These are phyloP conservation scores for Cremastinae sp. DNA, from an alignment of 2,888 invertebrate genomes.

Conservation along the genomic window DNA sequence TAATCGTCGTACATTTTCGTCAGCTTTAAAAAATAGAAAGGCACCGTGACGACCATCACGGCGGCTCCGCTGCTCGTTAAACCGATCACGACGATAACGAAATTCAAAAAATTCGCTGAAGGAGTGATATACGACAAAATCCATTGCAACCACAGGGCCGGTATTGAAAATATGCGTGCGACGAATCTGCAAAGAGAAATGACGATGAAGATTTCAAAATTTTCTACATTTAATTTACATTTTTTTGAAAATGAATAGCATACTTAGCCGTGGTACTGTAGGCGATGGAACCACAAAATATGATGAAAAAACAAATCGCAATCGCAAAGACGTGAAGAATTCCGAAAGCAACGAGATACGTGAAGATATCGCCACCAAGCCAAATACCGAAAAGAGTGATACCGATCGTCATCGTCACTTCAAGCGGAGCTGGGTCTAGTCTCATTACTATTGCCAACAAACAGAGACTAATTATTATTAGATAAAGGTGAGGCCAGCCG, in stretches of 20 bases:
- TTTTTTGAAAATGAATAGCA: too few species aligned
- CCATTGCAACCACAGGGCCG: slow-evolving; percentile 83
- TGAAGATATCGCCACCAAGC: slow-evolving; percentile 68
- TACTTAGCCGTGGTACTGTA: slow-evolving; percentile 86
- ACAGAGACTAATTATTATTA: slow-evolving; percentile 84
- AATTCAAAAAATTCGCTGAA: slow-evolving; percentile 77
- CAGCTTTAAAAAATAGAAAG: slow-evolving; percentile 81
- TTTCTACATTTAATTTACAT: too few species aligned
- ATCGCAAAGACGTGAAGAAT: slow-evolving; percentile 82
- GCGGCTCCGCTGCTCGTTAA: slow-evolving; percentile 88
- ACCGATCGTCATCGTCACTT: slow-evolving; percentile 60
- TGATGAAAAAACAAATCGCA: slow-evolving; percentile 82
- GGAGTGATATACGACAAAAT: slow-evolving; percentile 86
- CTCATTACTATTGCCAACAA: slow-evolving; percentile 72
- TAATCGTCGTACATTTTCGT: slow-evolving; percentile 89
- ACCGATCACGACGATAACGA: slow-evolving; percentile 85
- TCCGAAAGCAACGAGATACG: slow-evolving; percentile 71
- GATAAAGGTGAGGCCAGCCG: slow-evolving; percentile 82
- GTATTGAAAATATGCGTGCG: slow-evolving; percentile 79
- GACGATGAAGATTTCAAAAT: slow-evolving; percentile 26
- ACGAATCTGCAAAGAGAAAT: slow-evolving; percentile 79
- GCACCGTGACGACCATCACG: slow-evolving; percentile 81
- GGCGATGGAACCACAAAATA: slow-evolving; percentile 86
- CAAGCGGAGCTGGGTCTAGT: slow-evolving; percentile 65
- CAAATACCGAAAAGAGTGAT: slow-evolving; percentile 67